phyloP scores from a whole-genome alignment of 2,888 invertebrate genomes.

The Dynastes tityus region DNA sequence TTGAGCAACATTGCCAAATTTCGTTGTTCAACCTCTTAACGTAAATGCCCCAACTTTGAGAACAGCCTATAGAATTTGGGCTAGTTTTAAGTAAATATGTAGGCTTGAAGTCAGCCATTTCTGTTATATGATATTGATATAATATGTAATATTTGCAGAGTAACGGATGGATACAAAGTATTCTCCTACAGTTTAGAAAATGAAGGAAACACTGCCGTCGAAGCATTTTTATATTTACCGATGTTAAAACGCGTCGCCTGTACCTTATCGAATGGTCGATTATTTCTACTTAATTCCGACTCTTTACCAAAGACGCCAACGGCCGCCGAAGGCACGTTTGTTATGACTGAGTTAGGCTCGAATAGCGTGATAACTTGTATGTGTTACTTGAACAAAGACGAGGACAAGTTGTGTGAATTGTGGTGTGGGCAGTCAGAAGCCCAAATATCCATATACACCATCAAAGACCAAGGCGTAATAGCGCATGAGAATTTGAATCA shows the following conservation, averaged over 20 bases:
- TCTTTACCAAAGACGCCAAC: constrained; percentile 75
- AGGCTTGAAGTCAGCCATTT: too few species aligned
- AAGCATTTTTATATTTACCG: constrained; percentile 79
- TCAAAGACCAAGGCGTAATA: constrained; percentile 81
- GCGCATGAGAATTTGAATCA: constrained; percentile 82
- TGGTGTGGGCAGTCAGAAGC: constrained; percentile 93
- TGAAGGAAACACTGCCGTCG: constrained; percentile 78
- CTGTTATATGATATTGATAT: too few species aligned
- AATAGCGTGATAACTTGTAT: constrained; percentile 80
- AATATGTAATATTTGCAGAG: constrained; percentile 65
- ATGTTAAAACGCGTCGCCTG: constrained; percentile 84
- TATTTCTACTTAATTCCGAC: constrained; percentile 81
- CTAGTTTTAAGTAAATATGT: not conserved
- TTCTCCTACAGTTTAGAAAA: constrained; percentile 81
- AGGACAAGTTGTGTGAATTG: constrained; percentile 75
- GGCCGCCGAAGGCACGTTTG: constrained; percentile 83
- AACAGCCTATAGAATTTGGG: too few species aligned
- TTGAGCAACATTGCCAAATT: too few species aligned
- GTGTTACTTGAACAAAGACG: constrained; percentile 73
- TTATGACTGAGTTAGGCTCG: constrained; percentile 84
- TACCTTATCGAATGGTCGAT: constrained; percentile 84
- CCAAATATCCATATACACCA: constrained; percentile 83
- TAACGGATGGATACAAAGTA: constrained; percentile 73
- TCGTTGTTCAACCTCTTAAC: too few species aligned
- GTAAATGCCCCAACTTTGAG: too few species aligned